Conservation (phyloP, 2,797 vertebrate species). For the Chiloscyllium punctatum region DNA sequence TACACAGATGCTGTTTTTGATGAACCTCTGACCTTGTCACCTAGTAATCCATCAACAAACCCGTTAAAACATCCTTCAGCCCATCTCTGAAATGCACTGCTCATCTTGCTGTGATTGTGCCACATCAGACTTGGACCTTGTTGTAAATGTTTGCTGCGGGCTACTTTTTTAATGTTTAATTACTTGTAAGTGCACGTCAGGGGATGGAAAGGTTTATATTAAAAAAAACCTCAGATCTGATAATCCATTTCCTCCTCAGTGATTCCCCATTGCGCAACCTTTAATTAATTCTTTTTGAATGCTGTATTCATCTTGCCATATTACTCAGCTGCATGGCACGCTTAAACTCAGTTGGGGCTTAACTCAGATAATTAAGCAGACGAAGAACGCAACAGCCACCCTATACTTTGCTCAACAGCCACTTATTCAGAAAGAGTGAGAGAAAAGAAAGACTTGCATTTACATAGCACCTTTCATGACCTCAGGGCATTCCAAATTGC, state of each 20-base stretch:
- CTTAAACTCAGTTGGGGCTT: neutral
- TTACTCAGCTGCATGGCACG: neutral
- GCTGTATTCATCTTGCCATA: neutral
- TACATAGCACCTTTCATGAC: neutral
- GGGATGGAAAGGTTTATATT: neutral
- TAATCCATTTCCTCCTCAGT: slow-evolving; percentile 1
- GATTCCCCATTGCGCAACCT: neutral
- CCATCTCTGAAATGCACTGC: neutral
- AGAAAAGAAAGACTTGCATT: neutral
- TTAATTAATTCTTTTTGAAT: slow-evolving; percentile 1
- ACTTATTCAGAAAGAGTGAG: neutral
- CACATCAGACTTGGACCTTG: neutral
- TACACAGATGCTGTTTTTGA: neutral
- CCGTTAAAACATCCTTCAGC: slow-evolving; percentile 23
- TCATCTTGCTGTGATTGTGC: neutral
- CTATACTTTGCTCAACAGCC: neutral
- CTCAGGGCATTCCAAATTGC: neutral
- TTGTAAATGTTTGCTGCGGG: neutral
- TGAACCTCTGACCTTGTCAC: neutral
- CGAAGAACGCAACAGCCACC: too few species aligned
- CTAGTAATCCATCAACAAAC: neutral
- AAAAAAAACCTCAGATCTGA: neutral
- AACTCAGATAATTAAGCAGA: neutral
- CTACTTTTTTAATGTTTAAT: neutral
- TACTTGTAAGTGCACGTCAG: neutral